phyloP scores from a whole-genome alignment of 2,113 vertebrate species.

The Oreotrochilus melanogaster region DNA sequence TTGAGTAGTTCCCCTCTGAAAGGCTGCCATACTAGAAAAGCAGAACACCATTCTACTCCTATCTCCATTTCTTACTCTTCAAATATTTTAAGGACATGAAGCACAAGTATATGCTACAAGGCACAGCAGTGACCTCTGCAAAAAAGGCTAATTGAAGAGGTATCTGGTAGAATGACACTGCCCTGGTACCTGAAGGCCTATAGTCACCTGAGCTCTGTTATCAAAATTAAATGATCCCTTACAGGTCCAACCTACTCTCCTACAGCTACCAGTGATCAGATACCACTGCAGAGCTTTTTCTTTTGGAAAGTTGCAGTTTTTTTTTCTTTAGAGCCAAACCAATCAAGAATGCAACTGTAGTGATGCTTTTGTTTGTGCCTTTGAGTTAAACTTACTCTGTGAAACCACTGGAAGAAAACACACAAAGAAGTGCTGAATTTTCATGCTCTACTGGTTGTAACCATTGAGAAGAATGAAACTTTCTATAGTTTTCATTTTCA shows the following conservation, averaged over 20 bases:
- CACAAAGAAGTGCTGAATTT: background rate
- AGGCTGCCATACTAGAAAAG: background rate
- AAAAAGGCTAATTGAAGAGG: background rate
- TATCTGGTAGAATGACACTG: background rate
- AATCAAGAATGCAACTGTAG: background rate
- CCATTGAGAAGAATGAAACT: background rate
- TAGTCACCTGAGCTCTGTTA: background rate
- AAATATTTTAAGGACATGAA: background rate
- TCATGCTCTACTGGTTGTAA: background rate
- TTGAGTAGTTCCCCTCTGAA: rapidly evolving
- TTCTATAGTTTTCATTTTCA: background rate
- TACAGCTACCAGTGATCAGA: background rate
- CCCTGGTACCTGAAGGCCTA: background rate
- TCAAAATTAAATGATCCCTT: background rate
- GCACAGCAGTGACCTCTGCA: background rate
- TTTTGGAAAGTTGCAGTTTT: background rate
- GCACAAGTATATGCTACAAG: background rate
- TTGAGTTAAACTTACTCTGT: background rate
- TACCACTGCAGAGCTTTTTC: background rate
- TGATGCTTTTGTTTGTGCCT: background rate
- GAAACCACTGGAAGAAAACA: background rate
- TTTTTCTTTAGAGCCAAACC: background rate
- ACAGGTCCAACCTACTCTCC: background rate
- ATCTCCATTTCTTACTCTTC: background rate
- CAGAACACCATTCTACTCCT: background rate